These are phyloP conservation scores for Brachionus paranguensis DNA, from an alignment of 1,140 invertebrate species.

Conservation along the genomic window DNA sequence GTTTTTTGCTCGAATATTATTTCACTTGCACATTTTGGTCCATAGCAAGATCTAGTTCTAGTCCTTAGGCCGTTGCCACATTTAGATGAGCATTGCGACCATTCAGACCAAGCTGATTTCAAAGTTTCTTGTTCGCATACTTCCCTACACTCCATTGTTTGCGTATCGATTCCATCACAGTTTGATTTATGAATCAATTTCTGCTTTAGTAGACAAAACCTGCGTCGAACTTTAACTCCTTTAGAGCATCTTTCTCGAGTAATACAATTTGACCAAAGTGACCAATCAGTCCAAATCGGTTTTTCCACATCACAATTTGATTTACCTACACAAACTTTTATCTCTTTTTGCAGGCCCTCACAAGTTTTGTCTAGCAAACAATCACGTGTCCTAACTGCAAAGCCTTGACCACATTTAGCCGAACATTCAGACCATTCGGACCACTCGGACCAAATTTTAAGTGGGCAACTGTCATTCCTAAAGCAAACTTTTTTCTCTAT, in stretches of 20 bases:
- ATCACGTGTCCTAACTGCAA: neutral
- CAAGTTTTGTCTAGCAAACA: neutral
- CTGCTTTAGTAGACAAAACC: neutral
- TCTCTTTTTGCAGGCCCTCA: neutral
- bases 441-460: neutral
- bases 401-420: conserved; percentile 1
- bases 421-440: conserved; percentile 26
- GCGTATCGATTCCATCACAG: neutral
- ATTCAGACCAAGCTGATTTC: neutral
- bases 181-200: neutral
- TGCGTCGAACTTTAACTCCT: neutral
- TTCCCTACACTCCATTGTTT: neutral
- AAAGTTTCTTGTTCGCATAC: neutral
- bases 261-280: conserved; percentile 28
- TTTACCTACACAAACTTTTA: neutral
- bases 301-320: neutral
- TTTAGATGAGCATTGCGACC: conserved; percentile 1
- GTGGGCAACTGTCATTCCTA: neutral
- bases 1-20: conserved; percentile 1
- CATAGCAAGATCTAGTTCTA: neutral
- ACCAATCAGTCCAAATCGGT: conserved; percentile 29
- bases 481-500: conserved; percentile 5
- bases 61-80: conserved; percentile 10
- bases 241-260: neutral
- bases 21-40: neutral